Conservation (phyloP, 2,888 invertebrate genomes). For the Thera obeliscata region DNA sequence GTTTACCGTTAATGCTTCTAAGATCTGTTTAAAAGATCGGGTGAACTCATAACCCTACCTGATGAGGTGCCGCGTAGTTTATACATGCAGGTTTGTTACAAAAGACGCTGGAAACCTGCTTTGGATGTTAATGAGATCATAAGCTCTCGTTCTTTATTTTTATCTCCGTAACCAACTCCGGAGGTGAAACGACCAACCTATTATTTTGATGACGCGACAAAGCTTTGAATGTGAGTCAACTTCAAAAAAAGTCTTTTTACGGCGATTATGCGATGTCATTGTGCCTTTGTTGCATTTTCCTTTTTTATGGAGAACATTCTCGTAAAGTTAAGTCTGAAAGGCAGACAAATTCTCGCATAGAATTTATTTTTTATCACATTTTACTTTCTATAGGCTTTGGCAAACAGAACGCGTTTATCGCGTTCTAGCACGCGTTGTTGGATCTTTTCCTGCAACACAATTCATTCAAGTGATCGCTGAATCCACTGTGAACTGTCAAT, state of each 20-base stretch:
- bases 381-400: conserved; percentile 10
- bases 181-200: conserved; percentile 63
- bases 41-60: too few relatives aligned
- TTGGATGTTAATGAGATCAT: conserved; percentile 40
- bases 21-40: too few relatives aligned
- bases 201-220: conserved; percentile 72
- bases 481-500: too few relatives aligned
- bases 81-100: not conserved
- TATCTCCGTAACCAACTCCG: conserved; percentile 61
- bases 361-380: conserved; percentile 23
- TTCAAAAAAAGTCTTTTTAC: conserved; percentile 51
- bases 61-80: too few relatives aligned
- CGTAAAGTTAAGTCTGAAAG: conserved; percentile 38
- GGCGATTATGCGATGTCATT: conserved; percentile 52
- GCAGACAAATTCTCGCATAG: conserved; percentile 20
- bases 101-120: not conserved
- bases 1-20: not conserved
- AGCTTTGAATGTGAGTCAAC: conserved; percentile 63
- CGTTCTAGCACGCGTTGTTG: too few relatives aligned
- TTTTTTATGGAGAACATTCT: conserved; percentile 40
- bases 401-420: too few relatives aligned
- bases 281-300: conserved; percentile 51
- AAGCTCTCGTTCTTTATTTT: conserved; percentile 48
- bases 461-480: too few relatives aligned
- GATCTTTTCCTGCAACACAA: too few relatives aligned